A percentile compares a stretch with the other conserved stretches of the same genome.
Evolutionary conservation across 2,113 vertebrate species (phyloP).

Genomic region (Anas platyrhynchos): DNA sequence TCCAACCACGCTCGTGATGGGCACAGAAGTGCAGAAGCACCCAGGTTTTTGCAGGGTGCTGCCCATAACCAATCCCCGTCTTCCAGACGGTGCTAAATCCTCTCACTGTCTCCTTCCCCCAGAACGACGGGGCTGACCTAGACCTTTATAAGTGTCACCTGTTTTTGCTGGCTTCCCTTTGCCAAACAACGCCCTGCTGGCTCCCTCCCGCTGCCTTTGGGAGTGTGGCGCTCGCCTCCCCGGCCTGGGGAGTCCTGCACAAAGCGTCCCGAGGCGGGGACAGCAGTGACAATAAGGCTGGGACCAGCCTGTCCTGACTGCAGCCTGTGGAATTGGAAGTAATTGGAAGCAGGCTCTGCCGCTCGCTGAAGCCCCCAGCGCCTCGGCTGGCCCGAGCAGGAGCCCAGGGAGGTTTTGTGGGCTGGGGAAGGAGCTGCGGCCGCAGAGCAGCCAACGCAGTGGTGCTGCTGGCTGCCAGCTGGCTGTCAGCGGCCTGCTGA

Average conservation of each 20-base stretch:
- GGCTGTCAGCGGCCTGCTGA: neutral
- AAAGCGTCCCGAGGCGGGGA: neutral
- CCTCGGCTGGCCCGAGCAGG: neutral
- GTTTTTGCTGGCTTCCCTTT: neutral
- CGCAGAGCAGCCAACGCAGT: neutral
- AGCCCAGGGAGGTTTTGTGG: neutral
- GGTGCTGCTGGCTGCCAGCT: neutral
- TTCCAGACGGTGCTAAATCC: neutral
- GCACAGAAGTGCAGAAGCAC: too few relatives aligned
- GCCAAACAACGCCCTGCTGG: neutral
- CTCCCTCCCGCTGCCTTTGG: neutral
- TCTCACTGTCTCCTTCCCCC: neutral
- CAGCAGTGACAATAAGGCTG: neutral
- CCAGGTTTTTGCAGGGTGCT: neutral
- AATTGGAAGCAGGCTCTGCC: accelerated
- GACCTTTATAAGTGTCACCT: neutral
- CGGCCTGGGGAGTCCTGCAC: neutral
- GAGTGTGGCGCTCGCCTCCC: neutral
- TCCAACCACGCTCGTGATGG: neutral
- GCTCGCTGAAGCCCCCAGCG: neutral
- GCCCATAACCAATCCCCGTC: neutral
- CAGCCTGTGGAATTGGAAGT: neutral
- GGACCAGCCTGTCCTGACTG: neutral
- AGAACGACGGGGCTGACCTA: neutral
- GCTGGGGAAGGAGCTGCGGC: neutral